Conservation (phyloP, 2,797 vertebrate genomes). For the Schizopygopsis pylzovi region DNA sequence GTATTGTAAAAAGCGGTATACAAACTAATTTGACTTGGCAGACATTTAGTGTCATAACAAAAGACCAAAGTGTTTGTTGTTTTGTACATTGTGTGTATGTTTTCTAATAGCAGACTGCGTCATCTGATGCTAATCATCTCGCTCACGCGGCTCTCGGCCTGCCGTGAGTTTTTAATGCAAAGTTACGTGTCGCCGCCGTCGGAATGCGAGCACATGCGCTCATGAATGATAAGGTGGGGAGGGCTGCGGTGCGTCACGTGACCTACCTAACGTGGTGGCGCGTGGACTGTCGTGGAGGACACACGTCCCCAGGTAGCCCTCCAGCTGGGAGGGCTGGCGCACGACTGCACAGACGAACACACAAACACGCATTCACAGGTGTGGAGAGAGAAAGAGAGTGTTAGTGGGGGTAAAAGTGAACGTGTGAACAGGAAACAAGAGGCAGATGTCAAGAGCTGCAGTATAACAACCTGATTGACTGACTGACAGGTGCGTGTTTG, state of each 20-base stretch:
- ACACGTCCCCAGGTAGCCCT: constrained; percentile 85
- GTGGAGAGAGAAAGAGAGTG: constrained; percentile 59
- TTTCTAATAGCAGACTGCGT: not conserved
- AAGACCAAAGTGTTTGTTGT: not conserved
- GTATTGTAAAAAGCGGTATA: not conserved
- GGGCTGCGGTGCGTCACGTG: constrained; percentile 51
- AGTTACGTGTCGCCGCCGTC: constrained; percentile 45
- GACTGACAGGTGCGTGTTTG: not conserved
- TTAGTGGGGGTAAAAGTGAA: constrained; percentile 47
- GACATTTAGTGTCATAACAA: not conserved
- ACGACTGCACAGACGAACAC: constrained; percentile 72
- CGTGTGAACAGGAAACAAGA: constrained; percentile 63
- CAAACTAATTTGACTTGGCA: not conserved
- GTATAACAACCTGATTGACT: constrained; percentile 28
- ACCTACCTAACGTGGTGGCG: constrained; percentile 83
- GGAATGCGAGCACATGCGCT: constrained; percentile 28
- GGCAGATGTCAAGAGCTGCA: constrained; percentile 46
- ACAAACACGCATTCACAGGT: constrained; percentile 56
- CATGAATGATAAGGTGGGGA: not conserved
- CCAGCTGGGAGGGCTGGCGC: constrained; percentile 85
- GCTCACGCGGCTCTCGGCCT: constrained; percentile 4
- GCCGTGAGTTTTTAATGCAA: constrained; percentile 12
- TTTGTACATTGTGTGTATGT: not conserved
- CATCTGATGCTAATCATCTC: constrained; percentile 28
- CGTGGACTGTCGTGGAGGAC: constrained; percentile 85